Conservation (phyloP, 2,113 vertebrate species). For the Nerophis lumbriciformis region DNA sequence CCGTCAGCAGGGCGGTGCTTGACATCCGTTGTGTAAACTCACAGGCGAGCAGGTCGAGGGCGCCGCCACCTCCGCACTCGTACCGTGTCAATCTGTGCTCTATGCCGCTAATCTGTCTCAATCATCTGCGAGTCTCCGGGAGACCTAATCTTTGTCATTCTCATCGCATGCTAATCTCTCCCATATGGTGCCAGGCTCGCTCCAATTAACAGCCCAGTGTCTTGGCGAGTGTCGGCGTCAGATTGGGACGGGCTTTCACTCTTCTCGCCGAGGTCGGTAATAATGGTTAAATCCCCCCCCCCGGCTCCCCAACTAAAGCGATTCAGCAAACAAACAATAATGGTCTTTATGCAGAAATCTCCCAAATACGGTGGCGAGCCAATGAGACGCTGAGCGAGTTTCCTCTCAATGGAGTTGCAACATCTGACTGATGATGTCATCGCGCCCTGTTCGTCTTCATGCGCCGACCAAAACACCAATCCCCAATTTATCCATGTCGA, state of each 20-base stretch:
- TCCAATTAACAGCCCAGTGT: slow-evolving; percentile 63
- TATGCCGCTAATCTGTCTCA: slow-evolving; percentile 46
- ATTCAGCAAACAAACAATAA: slow-evolving; percentile 74
- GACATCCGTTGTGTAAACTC: slow-evolving; percentile 33
- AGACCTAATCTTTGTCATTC: slow-evolving; percentile 71
- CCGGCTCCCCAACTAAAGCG: slow-evolving; percentile 41
- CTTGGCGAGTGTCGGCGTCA: slow-evolving; percentile 46
- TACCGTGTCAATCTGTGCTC: slow-evolving; percentile 26
- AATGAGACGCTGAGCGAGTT: slow-evolving; percentile 24
- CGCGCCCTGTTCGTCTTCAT: not conserved
- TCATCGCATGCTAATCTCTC: slow-evolving; percentile 61
- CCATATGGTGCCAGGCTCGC: slow-evolving; percentile 69
- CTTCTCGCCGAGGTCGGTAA: slow-evolving; percentile 65
- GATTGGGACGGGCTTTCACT: slow-evolving; percentile 65
- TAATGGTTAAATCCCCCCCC: slow-evolving; percentile 66
- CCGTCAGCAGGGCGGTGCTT: not conserved
- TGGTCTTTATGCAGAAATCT: slow-evolving; percentile 78
- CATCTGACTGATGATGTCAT: not conserved
- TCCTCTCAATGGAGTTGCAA: too few species aligned
- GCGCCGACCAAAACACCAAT: not conserved
- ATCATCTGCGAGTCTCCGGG: slow-evolving; percentile 45
- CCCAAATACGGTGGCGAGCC: slow-evolving; percentile 59
- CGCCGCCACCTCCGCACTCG: slow-evolving; percentile 6
- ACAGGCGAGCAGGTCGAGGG: slow-evolving; percentile 24
- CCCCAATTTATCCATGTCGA: slow-evolving; percentile 10